Evolutionary conservation across 2,113 vertebrate genomes (phyloP), one percentile per base, ranked within the genome.

Genomic region (Sebastes fasciatus): DNA sequence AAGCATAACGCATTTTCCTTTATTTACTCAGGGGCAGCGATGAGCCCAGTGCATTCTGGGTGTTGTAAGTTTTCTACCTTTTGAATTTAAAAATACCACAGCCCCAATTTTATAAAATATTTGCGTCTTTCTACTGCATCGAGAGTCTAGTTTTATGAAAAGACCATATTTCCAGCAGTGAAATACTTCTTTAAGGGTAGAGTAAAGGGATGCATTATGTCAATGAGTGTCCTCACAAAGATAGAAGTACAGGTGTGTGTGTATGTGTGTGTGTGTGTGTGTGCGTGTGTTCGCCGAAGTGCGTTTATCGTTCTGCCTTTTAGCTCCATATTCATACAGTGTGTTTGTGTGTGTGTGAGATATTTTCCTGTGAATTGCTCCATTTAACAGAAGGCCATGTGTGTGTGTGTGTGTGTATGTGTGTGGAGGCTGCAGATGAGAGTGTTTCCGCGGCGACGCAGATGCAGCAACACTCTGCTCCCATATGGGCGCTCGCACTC

Each of bases 351-450:
- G 40, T 70, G n/a, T 49, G 60, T 64, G 58, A 5, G 34, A 78
- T 52, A 75, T 82, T 86, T 86, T 79, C 74, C 63, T 61, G 79
- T 85, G 74, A 88, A 77, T 83, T 75, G 79, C 82, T 90, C 64
- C 79, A 88, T 88, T 88, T 79, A 87, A 88, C 86, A 74, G 66
- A 80, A 54, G 69, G 57, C 19, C 6, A 2, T 40, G 8, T 57
- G 23, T 55, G 46, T 79, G 17, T 52, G 26, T 70, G 63, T 57
- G 62, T 62, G 61, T 69, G 9, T 65, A 46, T 75, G 4, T 52
- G 11, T 43, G 11, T 46, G 62, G 23, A 10, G 46, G 52, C 23
- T 73, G 78, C 48, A 48, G 54, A 73, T 63, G 67, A 60, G 52
- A 5, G 46, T 10, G 67, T 42, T 61, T 77, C 69, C 13, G n/a